Percentiles rank a stretch among this genome's conserved stretches.
Evolutionary conservation across 1,140 invertebrate species (phyloP).

Genomic region (Cataglyphis hispanica): DNA sequence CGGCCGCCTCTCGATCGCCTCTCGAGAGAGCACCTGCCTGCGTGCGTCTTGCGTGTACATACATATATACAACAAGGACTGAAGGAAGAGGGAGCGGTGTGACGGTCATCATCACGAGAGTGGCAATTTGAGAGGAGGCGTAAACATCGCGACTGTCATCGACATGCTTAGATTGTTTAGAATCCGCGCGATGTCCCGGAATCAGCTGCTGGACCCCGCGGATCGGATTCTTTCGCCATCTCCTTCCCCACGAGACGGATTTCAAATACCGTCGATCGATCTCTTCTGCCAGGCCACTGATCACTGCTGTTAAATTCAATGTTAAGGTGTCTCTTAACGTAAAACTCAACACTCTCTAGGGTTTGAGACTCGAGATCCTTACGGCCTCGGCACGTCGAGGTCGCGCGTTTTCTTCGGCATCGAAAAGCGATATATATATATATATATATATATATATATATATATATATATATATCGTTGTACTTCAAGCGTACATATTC

Average conservation of each 20-base stretch:
- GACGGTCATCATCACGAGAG: conserved; percentile 9
- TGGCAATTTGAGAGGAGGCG: conserved; percentile 52
- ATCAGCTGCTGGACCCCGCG: conserved; percentile 5
- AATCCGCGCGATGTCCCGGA: conserved; percentile 6
- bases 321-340: conserved; percentile 3
- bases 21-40: conserved; percentile 49
- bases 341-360: neutral
- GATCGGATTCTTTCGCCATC: conserved; percentile 6
- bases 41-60: conserved; percentile 44
- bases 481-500: neutral
- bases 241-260: neutral
- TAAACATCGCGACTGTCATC: conserved; percentile 27
- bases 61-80: conserved; percentile 31
- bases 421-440: neutral
- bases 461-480: neutral
- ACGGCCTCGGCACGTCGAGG: neutral
- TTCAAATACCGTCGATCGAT: conserved; percentile 15
- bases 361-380: neutral
- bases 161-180: conserved; percentile 51
- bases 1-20: conserved; percentile 64
- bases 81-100: conserved; percentile 4
- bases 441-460: neutral
- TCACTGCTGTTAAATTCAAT: neutral
- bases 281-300: neutral
- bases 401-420: conserved; percentile 10